Base-by-base conservation (phyloP, 1,140 invertebrate species). In the Homarus americanus region DNA sequence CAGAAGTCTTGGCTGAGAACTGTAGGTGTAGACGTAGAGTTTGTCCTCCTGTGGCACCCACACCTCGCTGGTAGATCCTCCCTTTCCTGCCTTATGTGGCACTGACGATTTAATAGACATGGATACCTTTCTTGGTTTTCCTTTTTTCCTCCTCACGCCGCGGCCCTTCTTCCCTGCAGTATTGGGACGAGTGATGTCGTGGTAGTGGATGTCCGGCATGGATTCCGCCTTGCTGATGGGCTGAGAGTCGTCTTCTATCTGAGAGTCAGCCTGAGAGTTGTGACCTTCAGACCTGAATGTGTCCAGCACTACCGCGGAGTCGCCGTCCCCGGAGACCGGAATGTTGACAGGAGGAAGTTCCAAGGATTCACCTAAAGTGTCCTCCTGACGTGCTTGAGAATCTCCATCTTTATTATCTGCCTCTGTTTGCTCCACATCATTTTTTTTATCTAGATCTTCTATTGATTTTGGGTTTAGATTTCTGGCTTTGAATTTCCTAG, bases 11-110 rank as follows among this genome's bases (percentile, higher is more conserved):
- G 91, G 91, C 58, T 92, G 78, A 32, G 91, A 92, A 58, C 91
- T 92, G 66, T 90, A 88, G 38, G 72, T 87, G 87, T 92, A 92
- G 41, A 92, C 87, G 40, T 92, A 92, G 17, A 92, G 82, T 72
- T 90, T 89, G 49, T 92, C 72, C 73, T 92, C 91, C 28, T 92
- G 82, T 36, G 91, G 91, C 40, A 90, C 87, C 91, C 91, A 92
- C 20, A 92, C 87, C 82, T 92, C 91, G 49, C 80, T 83, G 0
- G 88, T 90, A 20, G 44, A 41, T 0, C 28, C 7, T 15, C 12
- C 28, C 40, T 49, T 69, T 75, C 28, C 58, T 4, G 5, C 53
- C 15, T 80, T 53, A 1, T n/a, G 17, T 24, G 20, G 10, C 24
- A 1, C 69, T 53, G 40, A n/a, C 38, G 28, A 49, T 15, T 41